Percentiles rank a stretch among this genome's conserved stretches.
Conservation (phyloP, 2,113 vertebrate species). For the Puntigrus tetrazona region DNA sequence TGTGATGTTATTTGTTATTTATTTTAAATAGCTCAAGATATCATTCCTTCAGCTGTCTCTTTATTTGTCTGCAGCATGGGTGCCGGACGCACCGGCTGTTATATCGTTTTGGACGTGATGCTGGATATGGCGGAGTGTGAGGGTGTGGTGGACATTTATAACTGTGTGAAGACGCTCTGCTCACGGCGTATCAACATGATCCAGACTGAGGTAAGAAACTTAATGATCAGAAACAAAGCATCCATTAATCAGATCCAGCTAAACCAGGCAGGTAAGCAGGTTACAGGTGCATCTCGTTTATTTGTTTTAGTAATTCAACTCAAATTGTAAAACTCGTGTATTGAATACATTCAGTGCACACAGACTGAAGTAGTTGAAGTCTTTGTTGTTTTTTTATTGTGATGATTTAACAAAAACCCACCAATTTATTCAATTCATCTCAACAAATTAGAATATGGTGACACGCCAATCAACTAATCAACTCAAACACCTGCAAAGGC, state of each 20-base stretch:
- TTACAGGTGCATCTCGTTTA: no score
- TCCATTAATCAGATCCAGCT: background rate
- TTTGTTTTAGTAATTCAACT: no score
- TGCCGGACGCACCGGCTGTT: conserved; percentile 91
- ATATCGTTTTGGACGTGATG: conserved; percentile 96
- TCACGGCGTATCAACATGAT: conserved; percentile 96
- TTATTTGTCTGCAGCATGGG: conserved; percentile 77
- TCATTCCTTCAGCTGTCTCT: background rate
- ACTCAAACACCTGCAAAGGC: no score
- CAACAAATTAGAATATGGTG: no score
- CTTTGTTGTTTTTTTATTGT: no score
- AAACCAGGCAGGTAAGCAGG: no score
- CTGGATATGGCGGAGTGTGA: conserved; percentile 96
- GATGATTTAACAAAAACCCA: no score
- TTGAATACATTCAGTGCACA: no score
- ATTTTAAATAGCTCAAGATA: background rate
- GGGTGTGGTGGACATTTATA: conserved; percentile 96
- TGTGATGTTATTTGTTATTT: background rate
- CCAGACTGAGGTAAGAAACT: conserved; percentile 86
- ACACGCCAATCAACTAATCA: no score
- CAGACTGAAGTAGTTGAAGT: no score
- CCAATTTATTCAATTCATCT: no score
- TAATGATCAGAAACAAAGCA: background rate
- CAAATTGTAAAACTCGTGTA: no score
- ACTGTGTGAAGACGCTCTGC: conserved; percentile 94